Percentiles rank a stretch among this genome's conserved stretches.
Conservation (phyloP, 2,797 vertebrate species). For the Tolypeutes matacus region DNA sequence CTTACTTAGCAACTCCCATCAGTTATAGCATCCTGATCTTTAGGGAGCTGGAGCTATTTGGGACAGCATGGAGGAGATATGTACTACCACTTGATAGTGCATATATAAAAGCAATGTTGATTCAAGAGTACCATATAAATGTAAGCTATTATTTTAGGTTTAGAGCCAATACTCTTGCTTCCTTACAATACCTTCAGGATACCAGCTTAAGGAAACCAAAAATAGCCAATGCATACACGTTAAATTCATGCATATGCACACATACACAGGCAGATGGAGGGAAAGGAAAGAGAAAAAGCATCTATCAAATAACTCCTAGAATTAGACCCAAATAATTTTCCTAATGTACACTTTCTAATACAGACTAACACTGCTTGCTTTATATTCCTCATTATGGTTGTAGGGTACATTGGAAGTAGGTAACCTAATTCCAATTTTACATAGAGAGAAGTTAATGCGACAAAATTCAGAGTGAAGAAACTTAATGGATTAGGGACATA, state of each 20-base stretch:
- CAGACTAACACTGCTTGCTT: background rate
- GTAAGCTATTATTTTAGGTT: background rate
- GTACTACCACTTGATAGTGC: too few species aligned
- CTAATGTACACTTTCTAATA: background rate
- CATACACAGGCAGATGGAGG: fast-evolving
- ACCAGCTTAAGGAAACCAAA: background rate
- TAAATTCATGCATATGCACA: fast-evolving
- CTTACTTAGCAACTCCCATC: background rate
- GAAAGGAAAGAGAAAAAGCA: fast-evolving
- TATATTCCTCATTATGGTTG: background rate
- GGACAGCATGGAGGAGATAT: background rate
- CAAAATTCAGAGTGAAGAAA: background rate
- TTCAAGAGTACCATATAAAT: fast-evolving
- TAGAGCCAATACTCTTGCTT: too few species aligned
- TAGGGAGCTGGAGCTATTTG: background rate
- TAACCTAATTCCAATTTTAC: fast-evolving
- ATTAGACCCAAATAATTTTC: fast-evolving
- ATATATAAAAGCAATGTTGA: background rate
- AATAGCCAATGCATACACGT: fast-evolving
- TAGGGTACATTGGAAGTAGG: fast-evolving
- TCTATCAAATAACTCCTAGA: fast-evolving
- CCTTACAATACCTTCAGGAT: fast-evolving
- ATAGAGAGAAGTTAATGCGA: background rate
- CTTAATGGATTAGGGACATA: background rate
- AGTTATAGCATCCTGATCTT: fast-evolving